Evolutionary conservation across 2,113 vertebrate genomes (phyloP), one percentile per base, ranked within the genome.

Genomic region (Mobula birostris): DNA sequence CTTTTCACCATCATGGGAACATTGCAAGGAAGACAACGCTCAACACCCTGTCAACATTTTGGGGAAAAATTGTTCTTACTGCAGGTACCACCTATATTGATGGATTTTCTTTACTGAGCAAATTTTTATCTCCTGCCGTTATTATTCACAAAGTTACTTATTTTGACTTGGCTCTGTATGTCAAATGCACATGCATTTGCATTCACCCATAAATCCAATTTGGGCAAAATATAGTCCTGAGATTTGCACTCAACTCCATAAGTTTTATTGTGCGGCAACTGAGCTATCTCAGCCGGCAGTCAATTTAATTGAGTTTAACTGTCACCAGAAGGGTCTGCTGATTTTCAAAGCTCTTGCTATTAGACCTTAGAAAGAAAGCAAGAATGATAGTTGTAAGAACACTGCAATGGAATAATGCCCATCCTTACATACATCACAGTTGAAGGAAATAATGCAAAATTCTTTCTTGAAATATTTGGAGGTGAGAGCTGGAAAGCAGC

Each of bases 1-100:
- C 97, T 97, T 97, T 97, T 98, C 97, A 97, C 95, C 94, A 83
- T 96, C 96, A 96, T 97, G 96, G 96, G 96, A 97, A 96, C 95
- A 95, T 96, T 95, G 95, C 95, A 95, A 95, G 95, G 95, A 96
- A 96, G 95, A 63, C 94, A 95, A 95, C 95, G 95, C 94, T 94
- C 95, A 95, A 95, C 94, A 95, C 95, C 94, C 87, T 94, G 61
- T 94, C 87, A 74, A 70, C 87, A 94, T 94, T 94, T 94, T 96
- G 95, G 96, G 96, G 96, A 95, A 19, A 21, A 95, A 94, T 74
- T 94, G 83, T 95, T 78, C 56, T 27, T 93, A 17, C 48, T 95
- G 94, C 96, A 96, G 95, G 96, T 96, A 96, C 95, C 96, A 96
- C 93, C 92, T 95, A 36, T 94, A 24, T 0, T 77, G 93, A 88